Conservation (phyloP, 1,140 invertebrate genomes). For the Caerostris darwini region DNA sequence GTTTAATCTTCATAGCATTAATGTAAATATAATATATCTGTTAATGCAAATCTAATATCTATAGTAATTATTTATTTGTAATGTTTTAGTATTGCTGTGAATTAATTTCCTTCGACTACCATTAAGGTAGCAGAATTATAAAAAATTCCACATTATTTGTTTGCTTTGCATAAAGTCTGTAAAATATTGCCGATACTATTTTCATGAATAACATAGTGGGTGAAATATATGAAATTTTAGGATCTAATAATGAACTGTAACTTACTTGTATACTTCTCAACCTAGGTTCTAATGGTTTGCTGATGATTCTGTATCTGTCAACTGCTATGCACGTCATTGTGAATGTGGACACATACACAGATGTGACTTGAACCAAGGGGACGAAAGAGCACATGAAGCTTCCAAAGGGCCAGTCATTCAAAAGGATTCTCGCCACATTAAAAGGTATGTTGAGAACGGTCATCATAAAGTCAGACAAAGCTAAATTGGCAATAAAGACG, state of each 20-base stretch:
- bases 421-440: constrained; percentile 80
- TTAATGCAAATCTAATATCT: no score
- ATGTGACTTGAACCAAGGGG: constrained; percentile 83
- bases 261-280: constrained; percentile 80
- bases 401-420: constrained; percentile 83
- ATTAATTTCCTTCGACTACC: no score
- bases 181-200: no score
- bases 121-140: no score
- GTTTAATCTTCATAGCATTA: no score
- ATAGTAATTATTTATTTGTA: no score
- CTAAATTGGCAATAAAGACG: constrained; percentile 92
- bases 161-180: no score
- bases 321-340: constrained; percentile 84
- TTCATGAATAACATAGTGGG: no score
- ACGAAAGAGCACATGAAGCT: constrained; percentile 82
- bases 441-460: constrained; percentile 92
- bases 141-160: no score
- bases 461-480: constrained; percentile 92
- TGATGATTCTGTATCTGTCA: constrained; percentile 84
- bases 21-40: no score
- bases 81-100: no score
- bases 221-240: no score
- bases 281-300: constrained; percentile 83
- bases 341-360: constrained; percentile 84
- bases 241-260: not conserved